phyloP scores from a whole-genome alignment of 1,140 invertebrate genomes.

The Tetragnatha versicolor region DNA sequence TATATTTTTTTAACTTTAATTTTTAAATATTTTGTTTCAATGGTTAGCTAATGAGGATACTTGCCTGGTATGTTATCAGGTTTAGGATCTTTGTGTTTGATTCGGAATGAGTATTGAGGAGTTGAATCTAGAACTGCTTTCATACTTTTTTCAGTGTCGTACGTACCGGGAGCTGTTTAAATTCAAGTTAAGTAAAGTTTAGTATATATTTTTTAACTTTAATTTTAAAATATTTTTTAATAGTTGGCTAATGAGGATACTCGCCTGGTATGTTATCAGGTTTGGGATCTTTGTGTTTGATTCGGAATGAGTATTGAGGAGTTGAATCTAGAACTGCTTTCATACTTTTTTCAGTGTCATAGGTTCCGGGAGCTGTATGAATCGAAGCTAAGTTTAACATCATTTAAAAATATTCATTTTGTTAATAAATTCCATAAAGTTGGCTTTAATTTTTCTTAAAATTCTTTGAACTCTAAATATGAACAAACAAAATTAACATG shows the following conservation, averaged over 20 bases:
- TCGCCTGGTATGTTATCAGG: constrained; percentile 69
- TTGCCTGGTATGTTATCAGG: constrained; percentile 70
- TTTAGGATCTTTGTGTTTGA: constrained; percentile 67
- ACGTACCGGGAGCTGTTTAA: constrained; percentile 75
- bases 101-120: constrained; percentile 76
- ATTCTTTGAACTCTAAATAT: no score
- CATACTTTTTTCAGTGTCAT: constrained; percentile 75
- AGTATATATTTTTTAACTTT: neutral
- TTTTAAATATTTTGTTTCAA: no score
- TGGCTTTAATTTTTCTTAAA: no score
- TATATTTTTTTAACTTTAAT: no score
- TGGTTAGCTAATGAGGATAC: no score
- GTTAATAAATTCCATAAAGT: no score
- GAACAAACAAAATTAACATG: no score
- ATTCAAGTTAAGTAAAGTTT: no score
- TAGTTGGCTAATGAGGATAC: neutral
- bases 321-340: constrained; percentile 68
- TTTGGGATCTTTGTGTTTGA: constrained; percentile 67
- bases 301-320: constrained; percentile 77
- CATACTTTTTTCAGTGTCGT: constrained; percentile 74
- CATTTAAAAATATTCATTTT: no score
- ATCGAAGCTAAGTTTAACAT: no score
- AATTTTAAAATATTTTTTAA: neutral
- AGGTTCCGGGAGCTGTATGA: constrained; percentile 75
- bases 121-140: constrained; percentile 69